phyloP scores from a whole-genome alignment of 92 coral and sea anemone genomes.

The Parazoanthus darwini region DNA sequence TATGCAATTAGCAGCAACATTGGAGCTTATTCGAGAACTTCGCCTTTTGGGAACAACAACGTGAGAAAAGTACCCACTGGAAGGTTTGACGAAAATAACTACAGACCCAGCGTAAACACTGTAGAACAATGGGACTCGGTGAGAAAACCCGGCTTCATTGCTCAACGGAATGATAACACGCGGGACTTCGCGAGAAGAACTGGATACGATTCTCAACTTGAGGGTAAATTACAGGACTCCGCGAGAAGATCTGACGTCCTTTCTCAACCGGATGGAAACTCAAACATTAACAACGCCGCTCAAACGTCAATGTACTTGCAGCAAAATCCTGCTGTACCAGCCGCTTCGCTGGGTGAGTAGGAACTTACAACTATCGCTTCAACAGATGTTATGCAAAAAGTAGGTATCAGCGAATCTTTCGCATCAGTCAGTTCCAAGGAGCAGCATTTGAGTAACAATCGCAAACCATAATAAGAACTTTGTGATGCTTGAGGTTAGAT shows the following conservation, averaged over 20 bases:
- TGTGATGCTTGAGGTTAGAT: no score
- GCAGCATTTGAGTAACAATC: no score
- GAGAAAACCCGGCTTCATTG: background rate
- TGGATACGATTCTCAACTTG: background rate
- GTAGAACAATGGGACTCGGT: background rate
- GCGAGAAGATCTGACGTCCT: background rate
- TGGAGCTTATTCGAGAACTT: background rate
- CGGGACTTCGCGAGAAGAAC: background rate
- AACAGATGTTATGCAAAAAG: background rate
- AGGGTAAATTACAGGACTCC: background rate
- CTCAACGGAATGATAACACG: background rate
- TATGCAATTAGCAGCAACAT: background rate
- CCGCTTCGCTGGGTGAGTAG: conserved; percentile 16
- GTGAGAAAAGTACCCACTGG: background rate
- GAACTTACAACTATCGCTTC: background rate
- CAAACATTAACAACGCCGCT: background rate
- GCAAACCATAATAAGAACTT: no score
- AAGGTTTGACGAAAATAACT: background rate
- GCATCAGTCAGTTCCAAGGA: no score
- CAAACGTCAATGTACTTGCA: background rate
- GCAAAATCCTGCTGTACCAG: background rate
- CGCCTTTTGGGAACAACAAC: background rate
- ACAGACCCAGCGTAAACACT: background rate
- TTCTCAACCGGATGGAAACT: background rate
- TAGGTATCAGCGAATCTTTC: background rate